Evolutionary conservation across 2,113 vertebrate species (phyloP), one percentile per base, ranked within the genome.

Genomic region (Epinephelus fuscoguttatus): DNA sequence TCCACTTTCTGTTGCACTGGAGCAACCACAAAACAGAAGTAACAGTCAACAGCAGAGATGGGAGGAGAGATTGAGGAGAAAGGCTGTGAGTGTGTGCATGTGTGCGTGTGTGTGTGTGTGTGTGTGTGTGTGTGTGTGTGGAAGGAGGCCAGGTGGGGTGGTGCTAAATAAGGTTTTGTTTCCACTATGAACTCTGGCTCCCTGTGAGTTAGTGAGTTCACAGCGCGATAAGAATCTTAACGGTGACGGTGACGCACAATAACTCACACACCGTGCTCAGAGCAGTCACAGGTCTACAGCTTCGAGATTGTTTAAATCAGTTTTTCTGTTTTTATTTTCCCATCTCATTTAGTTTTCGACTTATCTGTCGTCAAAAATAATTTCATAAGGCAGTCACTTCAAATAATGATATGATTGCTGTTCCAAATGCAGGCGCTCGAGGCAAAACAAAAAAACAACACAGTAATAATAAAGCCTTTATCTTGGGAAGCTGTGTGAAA

Each of bases 31-130:
- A 90, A 89, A 90, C 69, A 88, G 84, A 87, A 77, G 52, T 72
- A 85, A 90, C 89, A 91, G 85, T 85, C 82, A 91, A 89, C 77
- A 89, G 91, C 76, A 89, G 78, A 91, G 79, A 91, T 90, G 62
- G 69, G 59, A 87, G 68, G 78, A 76, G 75, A 91, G 90, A 91
- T 84, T 78, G 78, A 81, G 60, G 59, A 85, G 85, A 84, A 84
- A 73, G 17, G 53, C 59, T 40, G 21, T 27, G 55, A 52, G 30
- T 37, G 13, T 60, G 27, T 12, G 40, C 27, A 25, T 47, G 75
- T 64, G 63, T 45, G 59, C 37, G 63, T 37, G 62, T 69, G 49
- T 42, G 49, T 25, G 64, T 40, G 63, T 60, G 60, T 76, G 50
- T 33, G 15, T 55, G 72, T 14, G 64, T 27, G 70, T 2, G 52